Evolutionary conservation across 2,113 vertebrate species (phyloP), one percentile per base, ranked within the genome.

Genomic region (Phaethornis superciliosus): DNA sequence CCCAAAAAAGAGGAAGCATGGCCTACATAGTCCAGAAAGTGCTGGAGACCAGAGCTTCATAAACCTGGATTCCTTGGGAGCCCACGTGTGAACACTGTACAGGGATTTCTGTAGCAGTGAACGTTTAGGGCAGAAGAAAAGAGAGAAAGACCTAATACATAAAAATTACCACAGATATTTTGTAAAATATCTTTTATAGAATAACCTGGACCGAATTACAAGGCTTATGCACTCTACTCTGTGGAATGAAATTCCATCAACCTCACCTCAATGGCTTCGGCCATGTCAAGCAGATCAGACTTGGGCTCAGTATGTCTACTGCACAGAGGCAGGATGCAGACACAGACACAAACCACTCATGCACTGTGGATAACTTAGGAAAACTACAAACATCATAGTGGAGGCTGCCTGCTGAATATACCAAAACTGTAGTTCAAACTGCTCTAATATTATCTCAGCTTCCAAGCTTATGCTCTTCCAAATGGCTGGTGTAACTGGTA

Each of bases 271-370:
- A 28, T 7, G 30, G 32, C 52, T 32, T 8, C 64, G 55, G 49
- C 27, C 47, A 27, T 7, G 13, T n/a, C 18, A 44, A 17, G 55
- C 26, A 80, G 62, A 9, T 19, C 32, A 68, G 49, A 42, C 49
- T 63, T 7, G 46, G 55, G 55, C 71, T 62, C 35, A 56, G 40
- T 2, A 30, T 2, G 33, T 16, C 32, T 37, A 5, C 33, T 23
- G 47, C 9, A 17, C 32, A 27, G 51, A 1, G 1, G 47, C 33
- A 58, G 60, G 49, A 55, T 1, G 1, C 7, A 13, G 42, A 35
- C 75, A 69, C 2, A n/a, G 33, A 58, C 58, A 70, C 22, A 59
- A 42, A 58, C 52, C 44, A 42, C 27, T 42, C 27, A 6, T 5
- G 32, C 20, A 7, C 40, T 55, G 18, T 1, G 14, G 42, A 18